Evolutionary conservation across 2,888 invertebrate species (phyloP).

Genomic region (Acronicta aceris): DNA sequence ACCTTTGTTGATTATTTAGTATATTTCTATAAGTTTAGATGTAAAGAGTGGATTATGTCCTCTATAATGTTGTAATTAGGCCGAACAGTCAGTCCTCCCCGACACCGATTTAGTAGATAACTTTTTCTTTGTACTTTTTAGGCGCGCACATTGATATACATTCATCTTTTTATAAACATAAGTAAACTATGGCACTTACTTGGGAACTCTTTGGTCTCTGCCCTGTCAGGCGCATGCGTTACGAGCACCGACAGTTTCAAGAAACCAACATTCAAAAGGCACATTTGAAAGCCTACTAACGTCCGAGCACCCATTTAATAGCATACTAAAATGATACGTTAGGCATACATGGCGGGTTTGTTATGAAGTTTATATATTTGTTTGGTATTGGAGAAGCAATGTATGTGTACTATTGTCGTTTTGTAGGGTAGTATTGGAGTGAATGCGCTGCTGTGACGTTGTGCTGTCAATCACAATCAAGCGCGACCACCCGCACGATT

Average conservation of each 20-base stretch:
- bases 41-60: no score
- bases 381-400: slow-evolving; percentile 42
- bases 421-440: slow-evolving; percentile 44
- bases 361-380: fast-evolving
- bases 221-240: slow-evolving; percentile 66
- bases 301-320: slow-evolving; percentile 30
- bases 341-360: slow-evolving; percentile 53
- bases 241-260: slow-evolving; percentile 63
- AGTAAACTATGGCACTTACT: slow-evolving; percentile 18
- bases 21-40: no score
- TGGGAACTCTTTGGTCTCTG: slow-evolving; percentile 54
- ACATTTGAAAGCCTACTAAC: slow-evolving; percentile 68
- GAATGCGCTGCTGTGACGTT: slow-evolving; percentile 76
- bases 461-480: slow-evolving; percentile 88
- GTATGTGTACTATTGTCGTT: slow-evolving; percentile 46
- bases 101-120: no score
- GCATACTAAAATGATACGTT: slow-evolving; percentile 8
- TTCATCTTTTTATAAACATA: slow-evolving; percentile 13
- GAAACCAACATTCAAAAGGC: slow-evolving; percentile 66
- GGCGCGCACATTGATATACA: slow-evolving; percentile 8
- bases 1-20: no score
- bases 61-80: no score
- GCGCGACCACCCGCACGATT: slow-evolving; percentile 87
- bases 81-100: no score
- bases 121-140: no score